Evolutionary conservation across 1,140 invertebrate genomes (phyloP).

Genomic region (Ips typographus): DNA sequence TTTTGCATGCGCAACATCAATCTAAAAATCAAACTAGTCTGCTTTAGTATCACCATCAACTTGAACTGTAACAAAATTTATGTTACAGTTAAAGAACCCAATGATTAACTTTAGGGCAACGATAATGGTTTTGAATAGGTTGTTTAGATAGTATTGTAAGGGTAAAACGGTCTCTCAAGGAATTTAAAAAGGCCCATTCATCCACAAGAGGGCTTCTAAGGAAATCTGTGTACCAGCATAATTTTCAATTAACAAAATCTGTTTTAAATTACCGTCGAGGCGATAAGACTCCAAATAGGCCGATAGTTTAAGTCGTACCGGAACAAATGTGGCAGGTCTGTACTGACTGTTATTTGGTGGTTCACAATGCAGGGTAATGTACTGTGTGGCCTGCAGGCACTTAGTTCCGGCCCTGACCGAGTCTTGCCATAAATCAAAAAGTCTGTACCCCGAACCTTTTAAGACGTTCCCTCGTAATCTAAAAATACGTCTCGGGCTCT

Average conservation of each 20-base stretch:
- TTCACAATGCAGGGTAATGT: no score
- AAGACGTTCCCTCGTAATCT: conserved; percentile 35
- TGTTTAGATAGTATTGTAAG: not conserved
- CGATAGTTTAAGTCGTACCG: conserved; percentile 23
- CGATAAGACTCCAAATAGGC: conserved; percentile 33
- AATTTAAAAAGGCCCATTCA: not conserved
- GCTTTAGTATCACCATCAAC: no score
- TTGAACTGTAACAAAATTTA: no score
- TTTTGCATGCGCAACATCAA: no score
- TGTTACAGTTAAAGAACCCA: no score
- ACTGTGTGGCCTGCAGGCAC: not conserved
- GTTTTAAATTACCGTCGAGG: conserved; percentile 35
- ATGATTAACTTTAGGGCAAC: no score
- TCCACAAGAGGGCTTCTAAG: conserved; percentile 8
- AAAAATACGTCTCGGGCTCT: conserved; percentile 31
- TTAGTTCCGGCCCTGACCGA: conserved; percentile 1
- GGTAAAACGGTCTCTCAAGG: no score
- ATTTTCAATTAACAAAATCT: conserved; percentile 39
- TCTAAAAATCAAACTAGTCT: no score
- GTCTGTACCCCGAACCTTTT: conserved; percentile 21
- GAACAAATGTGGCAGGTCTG: conserved; percentile 7
- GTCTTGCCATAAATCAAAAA: conserved; percentile 31
- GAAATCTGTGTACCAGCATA: conserved; percentile 36
- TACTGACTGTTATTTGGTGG: not conserved
- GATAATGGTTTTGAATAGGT: conserved; percentile 1